These are phyloP conservation scores for Hylaeus volcanicus DNA, from an alignment of 1,140 invertebrate species.

Conservation along the genomic window DNA sequence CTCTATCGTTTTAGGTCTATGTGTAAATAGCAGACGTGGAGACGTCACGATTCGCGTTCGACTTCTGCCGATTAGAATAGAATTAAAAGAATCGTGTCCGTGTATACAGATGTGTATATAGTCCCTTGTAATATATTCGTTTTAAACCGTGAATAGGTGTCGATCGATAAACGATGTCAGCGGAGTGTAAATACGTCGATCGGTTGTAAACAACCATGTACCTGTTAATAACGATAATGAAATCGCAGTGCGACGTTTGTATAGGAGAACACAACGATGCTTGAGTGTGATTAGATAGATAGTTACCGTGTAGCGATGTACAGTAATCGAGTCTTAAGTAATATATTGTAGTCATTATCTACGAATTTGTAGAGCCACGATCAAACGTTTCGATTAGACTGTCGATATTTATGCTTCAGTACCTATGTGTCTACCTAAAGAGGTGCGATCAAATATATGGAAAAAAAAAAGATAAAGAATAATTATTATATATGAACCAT, in stretches of 20 bases:
- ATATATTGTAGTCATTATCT: conserved; percentile 22
- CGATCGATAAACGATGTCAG: neutral
- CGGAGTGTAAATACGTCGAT: neutral
- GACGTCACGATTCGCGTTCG: neutral
- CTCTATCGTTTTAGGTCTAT: neutral
- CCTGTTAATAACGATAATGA: conserved; percentile 18
- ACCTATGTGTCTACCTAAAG: conserved; percentile 6
- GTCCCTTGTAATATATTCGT: neutral
- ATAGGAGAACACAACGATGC: neutral
- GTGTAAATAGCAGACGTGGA: neutral
- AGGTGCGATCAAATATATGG: neutral
- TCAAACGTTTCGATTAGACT: conserved; percentile 5
- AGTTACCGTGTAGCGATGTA: neutral
- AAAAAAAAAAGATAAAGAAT: neutral
- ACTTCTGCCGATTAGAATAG: too few relatives aligned
- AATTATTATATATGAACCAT: conserved; percentile 33
- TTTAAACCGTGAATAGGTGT: neutral
- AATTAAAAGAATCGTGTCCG: neutral
- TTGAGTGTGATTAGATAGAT: neutral
- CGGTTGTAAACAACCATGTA: conserved; percentile 24
- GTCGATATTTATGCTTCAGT: conserved; percentile 32
- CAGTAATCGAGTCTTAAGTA: conserved; percentile 5
- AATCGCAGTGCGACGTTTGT: conserved; percentile 45
- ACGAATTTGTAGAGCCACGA: neutral
- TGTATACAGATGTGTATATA: neutral